phyloP scores from a whole-genome alignment of 1,140 invertebrate species.

The Drosophila insularis region DNA sequence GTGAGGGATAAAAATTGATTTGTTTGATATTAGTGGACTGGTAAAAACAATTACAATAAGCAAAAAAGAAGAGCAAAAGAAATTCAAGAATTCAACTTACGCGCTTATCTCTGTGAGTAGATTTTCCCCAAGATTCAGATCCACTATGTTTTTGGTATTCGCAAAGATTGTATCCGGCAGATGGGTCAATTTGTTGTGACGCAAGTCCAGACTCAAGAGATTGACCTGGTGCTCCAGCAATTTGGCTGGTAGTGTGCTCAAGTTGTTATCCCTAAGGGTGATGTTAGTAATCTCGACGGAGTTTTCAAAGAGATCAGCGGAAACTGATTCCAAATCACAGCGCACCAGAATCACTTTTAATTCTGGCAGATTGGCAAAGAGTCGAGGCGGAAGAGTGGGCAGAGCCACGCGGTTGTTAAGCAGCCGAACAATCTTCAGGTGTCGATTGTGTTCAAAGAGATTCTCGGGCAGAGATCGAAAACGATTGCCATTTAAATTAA shows the following conservation, averaged over 20 bases:
- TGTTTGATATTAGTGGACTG: not conserved
- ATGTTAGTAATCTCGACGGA: constrained; percentile 84
- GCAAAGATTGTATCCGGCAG: constrained; percentile 84
- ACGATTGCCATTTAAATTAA: constrained; percentile 86
- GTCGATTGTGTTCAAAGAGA: constrained; percentile 84
- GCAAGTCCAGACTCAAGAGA: constrained; percentile 84
- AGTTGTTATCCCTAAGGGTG: constrained; percentile 84
- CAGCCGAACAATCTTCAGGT: constrained; percentile 84
- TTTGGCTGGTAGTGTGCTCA: constrained; percentile 83
- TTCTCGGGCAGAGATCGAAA: constrained; percentile 85
- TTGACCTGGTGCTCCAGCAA: constrained; percentile 85
- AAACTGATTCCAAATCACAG: constrained; percentile 80
- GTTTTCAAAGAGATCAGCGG: constrained; percentile 85
- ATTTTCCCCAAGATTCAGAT: constrained; percentile 84
- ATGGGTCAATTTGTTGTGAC: constrained; percentile 84
- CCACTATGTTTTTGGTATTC: constrained; percentile 83
- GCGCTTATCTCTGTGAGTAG: constrained; percentile 83
- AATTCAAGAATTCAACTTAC: constrained; percentile 81
- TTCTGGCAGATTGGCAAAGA: constrained; percentile 84
- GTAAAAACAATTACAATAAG: not conserved
- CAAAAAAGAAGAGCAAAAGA: not conserved
- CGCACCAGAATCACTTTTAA: constrained; percentile 84
- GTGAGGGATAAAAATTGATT: constrained; percentile 9
- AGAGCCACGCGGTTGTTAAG: constrained; percentile 84
- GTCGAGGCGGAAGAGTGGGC: constrained; percentile 83